Evolutionary conservation across 2,113 vertebrate genomes (phyloP), one percentile per base, ranked within the genome.

Genomic region (Cavia aperea): DNA sequence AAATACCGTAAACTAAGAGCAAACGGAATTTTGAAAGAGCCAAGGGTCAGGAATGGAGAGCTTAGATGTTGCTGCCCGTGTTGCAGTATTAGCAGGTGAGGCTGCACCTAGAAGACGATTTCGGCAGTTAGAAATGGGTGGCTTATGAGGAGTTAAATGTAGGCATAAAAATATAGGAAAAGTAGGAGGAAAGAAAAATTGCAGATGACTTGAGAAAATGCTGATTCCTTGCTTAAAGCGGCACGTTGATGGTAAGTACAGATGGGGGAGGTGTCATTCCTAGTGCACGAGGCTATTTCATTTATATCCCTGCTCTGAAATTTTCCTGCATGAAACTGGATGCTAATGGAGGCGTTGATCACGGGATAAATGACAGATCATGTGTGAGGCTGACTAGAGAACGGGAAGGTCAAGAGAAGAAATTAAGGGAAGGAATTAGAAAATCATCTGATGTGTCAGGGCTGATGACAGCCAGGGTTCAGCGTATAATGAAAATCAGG

Each of bases 181-280:
- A 8, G 9, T 13, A 29, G 6, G n/a, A 46, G 56, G 21, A 79
- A 7, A 75, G 24, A 84, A 23, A 83, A 86, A 46, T 13, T 51
- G 54, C 23, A 33, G 11, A 15, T 10, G 19, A 21, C 54, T 33
- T 33, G 4, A 85, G 78, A 62, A 73, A 56, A 36, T 19, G 36
- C 2, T 4, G 1, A 24, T 36, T 29, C 9, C 9, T 46, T 46
- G 29, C 16, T 39, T 2, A 15, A 43, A 46, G 2, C 31, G 33
- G 43, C 4, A 24, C 8, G 5, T 26, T 29, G 23, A 14, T 16
- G 5, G 7, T n/a, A 4, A 29, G n/a, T 39, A 33, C 10, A 14
- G 62, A 4, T 18, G 7, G 39, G 1, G 6, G 8, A 60, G 16
- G 51, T 1, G 14, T 60, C 26, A 1, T 2, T 7, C 5, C 6